Evolutionary conservation across 2,113 vertebrate species (phyloP).

Genomic region (Calidris pugnax): DNA sequence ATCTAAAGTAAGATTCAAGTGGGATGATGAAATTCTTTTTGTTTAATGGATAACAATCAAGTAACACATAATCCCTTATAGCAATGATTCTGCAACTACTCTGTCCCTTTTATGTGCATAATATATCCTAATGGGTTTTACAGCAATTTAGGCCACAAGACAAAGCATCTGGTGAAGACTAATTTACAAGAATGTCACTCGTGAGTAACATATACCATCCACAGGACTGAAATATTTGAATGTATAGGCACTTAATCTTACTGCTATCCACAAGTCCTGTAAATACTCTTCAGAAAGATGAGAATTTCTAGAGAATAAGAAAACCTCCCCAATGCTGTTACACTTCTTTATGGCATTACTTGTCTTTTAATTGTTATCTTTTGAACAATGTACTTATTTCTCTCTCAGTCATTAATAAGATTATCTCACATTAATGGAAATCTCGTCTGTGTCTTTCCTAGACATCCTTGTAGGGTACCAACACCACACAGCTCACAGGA

Average conservation of each 20-base stretch:
- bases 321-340: not conserved
- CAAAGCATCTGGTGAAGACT: slow-evolving; percentile 65
- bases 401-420: not conserved
- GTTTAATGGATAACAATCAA: slow-evolving; percentile 67
- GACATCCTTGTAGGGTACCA: not conserved
- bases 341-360: not conserved
- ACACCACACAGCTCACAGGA: not conserved
- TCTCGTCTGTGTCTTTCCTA: not conserved
- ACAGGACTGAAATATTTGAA: slow-evolving; percentile 13
- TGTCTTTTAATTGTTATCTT: not conserved
- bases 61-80: slow-evolving; percentile 51
- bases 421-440: not conserved
- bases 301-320: not conserved
- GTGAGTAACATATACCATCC: not conserved
- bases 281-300: not conserved
- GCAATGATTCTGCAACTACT: slow-evolving; percentile 16
- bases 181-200: slow-evolving; percentile 50
- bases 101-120: slow-evolving; percentile 61
- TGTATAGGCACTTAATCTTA: not conserved
- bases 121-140: slow-evolving; percentile 72
- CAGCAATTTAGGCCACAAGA: slow-evolving; percentile 69
- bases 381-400: not conserved
- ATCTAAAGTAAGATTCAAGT: slow-evolving; percentile 44
- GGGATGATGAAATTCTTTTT: slow-evolving; percentile 63
- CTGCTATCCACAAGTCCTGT: not conserved